These are phyloP conservation scores for Neosalanx taihuensis DNA, from an alignment of 2,797 vertebrate genomes.

Conservation along the genomic window DNA sequence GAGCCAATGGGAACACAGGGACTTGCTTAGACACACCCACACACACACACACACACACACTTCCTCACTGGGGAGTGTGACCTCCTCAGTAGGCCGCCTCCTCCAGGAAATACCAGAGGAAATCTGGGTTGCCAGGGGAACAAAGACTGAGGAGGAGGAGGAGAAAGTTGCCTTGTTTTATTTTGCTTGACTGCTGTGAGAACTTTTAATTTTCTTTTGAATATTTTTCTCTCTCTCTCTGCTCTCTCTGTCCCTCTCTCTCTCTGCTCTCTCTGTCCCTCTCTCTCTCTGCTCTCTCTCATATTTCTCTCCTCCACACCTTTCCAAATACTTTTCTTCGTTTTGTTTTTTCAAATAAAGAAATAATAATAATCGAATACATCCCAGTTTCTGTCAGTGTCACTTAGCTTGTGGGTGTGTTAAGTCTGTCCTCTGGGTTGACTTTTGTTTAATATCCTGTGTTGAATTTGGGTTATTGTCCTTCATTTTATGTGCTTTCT, in stretches of 20 bases:
- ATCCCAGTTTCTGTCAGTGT: slow-evolving; percentile 41
- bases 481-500: slow-evolving; percentile 22
- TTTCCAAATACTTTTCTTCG: slow-evolving; percentile 46
- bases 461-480: slow-evolving; percentile 7
- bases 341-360: slow-evolving; percentile 34
- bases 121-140: slow-evolving; percentile 28
- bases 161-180: slow-evolving; percentile 63
- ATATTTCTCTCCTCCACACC: background rate
- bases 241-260: no score
- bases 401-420: slow-evolving; percentile 40
- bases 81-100: slow-evolving; percentile 20
- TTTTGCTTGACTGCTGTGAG: slow-evolving; percentile 49
- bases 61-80: slow-evolving; percentile 30
- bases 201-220: slow-evolving; percentile 42
- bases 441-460: slow-evolving; percentile 11
- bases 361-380: slow-evolving; percentile 32
- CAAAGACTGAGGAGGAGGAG: slow-evolving; percentile 20
- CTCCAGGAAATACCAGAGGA: slow-evolving; percentile 32
- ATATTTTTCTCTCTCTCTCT: slow-evolving; percentile 9
- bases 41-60: slow-evolving; percentile 23
- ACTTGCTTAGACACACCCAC: background rate
- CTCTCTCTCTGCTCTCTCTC: no score
- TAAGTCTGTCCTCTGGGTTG: slow-evolving; percentile 25
- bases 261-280: no score
- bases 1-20: slow-evolving; percentile 48